Evolutionary conservation across 2,888 invertebrate species (phyloP), one percentile per base, ranked within the genome.

Genomic region (Chromoteleia sp.): DNA sequence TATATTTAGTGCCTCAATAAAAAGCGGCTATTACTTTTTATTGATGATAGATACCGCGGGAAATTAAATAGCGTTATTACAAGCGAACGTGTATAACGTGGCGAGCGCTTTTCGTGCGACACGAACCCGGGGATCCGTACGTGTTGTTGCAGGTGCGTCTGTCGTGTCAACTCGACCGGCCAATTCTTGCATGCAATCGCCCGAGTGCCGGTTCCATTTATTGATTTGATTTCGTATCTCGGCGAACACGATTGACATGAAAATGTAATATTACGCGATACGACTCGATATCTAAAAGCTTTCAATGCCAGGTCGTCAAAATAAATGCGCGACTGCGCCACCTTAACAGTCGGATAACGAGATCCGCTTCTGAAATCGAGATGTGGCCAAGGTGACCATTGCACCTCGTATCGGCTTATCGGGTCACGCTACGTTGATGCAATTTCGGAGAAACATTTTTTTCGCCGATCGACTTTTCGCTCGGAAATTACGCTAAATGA

Each of bases 61-160:
- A 82, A 82, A 82, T 82, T 75, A 79, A 82, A 78, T 65, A 82
- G 70, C 75, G 65, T 68, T 56, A 56, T 79, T 75, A 75, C 77
- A 43, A 33, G 12, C 58, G 54, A 61, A 58, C 63, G 68, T 54
- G 65, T 70, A 52, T 29, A 63, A 77, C 50, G 54, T 15, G 41
- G 70, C 12, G 30, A 78, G 56, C 15, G 59, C 58, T 65, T 73
- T 82, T 56, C 82, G 78, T 82, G 82, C 75, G 67, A 75, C 82
- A 77, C 82, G 82, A 82, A 81, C 52, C 41, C 17, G 54, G 33
- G 10, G 17, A 67, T 70, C 48, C 70, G 19, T 59, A 71, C 59
- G 75, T 59, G 78, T 75, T 59, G 78, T 75, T 78, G 30, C 70
- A 74, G 70, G 61, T 63, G 65, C 75, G 77, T 78, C 82, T 75